Conservation (phyloP, 64 coral and sea anemone genomes). For the Orbicella faveolata region DNA sequence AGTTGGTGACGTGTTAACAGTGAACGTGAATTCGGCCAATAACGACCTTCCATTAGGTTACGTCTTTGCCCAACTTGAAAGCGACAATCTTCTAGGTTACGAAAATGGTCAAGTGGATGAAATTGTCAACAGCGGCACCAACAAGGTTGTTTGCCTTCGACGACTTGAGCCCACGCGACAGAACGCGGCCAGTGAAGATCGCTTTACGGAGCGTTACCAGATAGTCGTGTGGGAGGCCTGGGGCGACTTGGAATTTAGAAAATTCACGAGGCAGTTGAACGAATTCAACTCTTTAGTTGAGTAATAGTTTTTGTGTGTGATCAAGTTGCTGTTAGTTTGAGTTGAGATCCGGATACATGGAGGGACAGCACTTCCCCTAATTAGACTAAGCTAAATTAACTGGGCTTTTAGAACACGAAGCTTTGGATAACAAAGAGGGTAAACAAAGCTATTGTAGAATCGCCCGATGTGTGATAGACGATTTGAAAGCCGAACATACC, state of each 20-base stretch:
- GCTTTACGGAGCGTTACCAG: conserved; percentile 78
- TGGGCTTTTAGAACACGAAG: too few species aligned
- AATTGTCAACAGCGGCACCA: conserved; percentile 69
- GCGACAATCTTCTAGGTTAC: conserved; percentile 70
- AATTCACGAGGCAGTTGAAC: conserved; percentile 58
- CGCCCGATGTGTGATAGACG: too few species aligned
- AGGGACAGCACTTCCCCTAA: too few species aligned
- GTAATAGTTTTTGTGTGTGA: neutral
- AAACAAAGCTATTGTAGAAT: too few species aligned
- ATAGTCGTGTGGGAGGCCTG: conserved; percentile 84
- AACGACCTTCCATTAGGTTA: conserved; percentile 54
- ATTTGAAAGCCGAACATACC: too few species aligned
- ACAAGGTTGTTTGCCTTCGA: conserved; percentile 89
- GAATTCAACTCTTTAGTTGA: conserved; percentile 57
- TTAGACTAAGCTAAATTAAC: too few species aligned
- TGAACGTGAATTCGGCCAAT: conserved; percentile 67
- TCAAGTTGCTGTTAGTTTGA: too few species aligned
- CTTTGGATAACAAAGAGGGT: too few species aligned
- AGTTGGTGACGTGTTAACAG: conserved; percentile 66
- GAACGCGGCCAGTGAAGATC: conserved; percentile 34
- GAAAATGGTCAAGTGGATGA: conserved; percentile 79
- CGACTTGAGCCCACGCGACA: conserved; percentile 62
- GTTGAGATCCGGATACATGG: too few species aligned
- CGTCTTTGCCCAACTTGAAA: conserved; percentile 71
- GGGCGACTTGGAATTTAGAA: conserved; percentile 66